phyloP scores from a whole-genome alignment of 2,113 vertebrate genomes.

The Craseonycteris thonglongyai region DNA sequence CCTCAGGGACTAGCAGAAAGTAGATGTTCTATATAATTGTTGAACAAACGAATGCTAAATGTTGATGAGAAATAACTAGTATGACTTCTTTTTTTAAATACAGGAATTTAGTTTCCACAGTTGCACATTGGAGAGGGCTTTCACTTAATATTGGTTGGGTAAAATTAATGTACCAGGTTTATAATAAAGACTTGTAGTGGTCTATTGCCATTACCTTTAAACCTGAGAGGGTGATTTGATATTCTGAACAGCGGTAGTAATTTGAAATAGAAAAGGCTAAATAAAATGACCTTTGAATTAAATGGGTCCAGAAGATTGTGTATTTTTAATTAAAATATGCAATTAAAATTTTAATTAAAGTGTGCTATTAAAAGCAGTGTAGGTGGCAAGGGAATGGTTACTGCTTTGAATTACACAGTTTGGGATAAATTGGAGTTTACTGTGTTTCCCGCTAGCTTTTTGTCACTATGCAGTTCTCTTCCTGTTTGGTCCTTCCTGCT shows the following conservation, averaged over 20 bases:
- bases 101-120: background rate
- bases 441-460: conserved; percentile 14
- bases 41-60: background rate
- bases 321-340: conserved; percentile 74
- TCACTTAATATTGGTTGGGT: conserved; percentile 21
- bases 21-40: background rate
- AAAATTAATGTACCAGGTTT: conserved; percentile 33
- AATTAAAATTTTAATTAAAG: conserved; percentile 74
- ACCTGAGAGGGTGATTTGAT: conserved; percentile 58
- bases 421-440: conserved; percentile 55
- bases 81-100: background rate
- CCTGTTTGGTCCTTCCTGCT: background rate
- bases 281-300: conserved; percentile 70
- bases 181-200: conserved; percentile 47
- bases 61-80: background rate
- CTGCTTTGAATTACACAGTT: conserved; percentile 63
- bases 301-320: conserved; percentile 66
- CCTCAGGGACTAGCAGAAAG: background rate
- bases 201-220: conserved; percentile 42
- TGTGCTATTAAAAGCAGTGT: conserved; percentile 56
- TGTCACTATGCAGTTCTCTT: background rate
- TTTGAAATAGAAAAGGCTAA: conserved; percentile 65
- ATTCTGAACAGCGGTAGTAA: conserved; percentile 51
- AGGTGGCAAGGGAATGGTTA: conserved; percentile 57
- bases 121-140: background rate